Base-by-base conservation (phyloP, 1,140 invertebrate genomes). In the Lordiphosa clarofinis region DNA sequence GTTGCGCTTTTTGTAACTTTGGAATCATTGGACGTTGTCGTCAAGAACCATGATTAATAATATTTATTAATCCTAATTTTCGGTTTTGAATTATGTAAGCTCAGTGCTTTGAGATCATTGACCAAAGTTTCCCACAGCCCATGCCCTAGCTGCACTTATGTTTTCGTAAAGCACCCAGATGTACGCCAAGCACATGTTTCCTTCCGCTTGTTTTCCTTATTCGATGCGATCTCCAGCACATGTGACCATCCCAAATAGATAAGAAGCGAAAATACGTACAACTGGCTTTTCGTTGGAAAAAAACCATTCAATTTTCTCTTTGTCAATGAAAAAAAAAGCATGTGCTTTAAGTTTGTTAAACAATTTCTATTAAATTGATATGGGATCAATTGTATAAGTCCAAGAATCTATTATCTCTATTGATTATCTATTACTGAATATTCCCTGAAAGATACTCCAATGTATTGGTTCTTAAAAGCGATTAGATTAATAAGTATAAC, bases 331-430 rank as follows among this genome's bases (percentile, higher is more conserved):
- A 31, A 31, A 31, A 44, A 10, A 44, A 12, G 24, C 42, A 44
- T 37, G 53, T 44, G 53, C 57, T 67, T 56, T 33, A 47, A 67
- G 47, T 67, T 56, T 35, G 52, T 49, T 47, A 47, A 49, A 13
- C 31, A 49, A 56, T n/a, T 58, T 24, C 21, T 24, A 24, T 11
- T 55, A 55, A 64, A 61, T 47, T 38, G 8, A 15, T 31, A 0
- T 40, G 35, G 61, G 61, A 64, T 64, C 64, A 64, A 68, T 68
- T 68, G 64, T 67, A 36, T 55, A 53, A 59, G 49, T 48, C 63
- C 53, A 53, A 33, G 43, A 59, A 58, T 55, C 59, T 67, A 52
- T 67, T 68, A 67, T 66, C 49, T 64, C 7, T 11, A 3, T 48
- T 66, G 61, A 64, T 64, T 64, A 64, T 64, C 62, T 56, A 66